These are phyloP conservation scores for Carpatolechia fugitivella DNA, from an alignment of 2,888 invertebrate genomes.

Conservation along the genomic window DNA sequence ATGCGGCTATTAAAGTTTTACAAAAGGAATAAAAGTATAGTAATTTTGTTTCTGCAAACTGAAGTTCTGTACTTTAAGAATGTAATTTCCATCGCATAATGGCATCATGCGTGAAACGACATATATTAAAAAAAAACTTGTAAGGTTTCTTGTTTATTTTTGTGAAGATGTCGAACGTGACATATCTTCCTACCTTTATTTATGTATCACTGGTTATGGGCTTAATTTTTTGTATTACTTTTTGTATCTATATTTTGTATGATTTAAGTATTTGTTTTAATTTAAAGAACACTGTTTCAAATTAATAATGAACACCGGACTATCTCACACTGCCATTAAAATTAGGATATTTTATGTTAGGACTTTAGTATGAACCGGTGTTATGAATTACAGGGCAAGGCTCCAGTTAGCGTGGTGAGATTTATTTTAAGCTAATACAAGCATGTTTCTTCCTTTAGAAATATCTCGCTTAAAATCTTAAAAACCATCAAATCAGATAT, in stretches of 20 bases:
- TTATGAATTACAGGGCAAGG: conserved; percentile 57
- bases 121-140: no score
- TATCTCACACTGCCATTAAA: conserved; percentile 30
- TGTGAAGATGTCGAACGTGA: conserved; percentile 12
- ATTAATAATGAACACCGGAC: not conserved
- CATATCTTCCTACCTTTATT: conserved; percentile 12
- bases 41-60: no score
- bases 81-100: no score
- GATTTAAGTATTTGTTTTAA: not conserved
- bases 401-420: conserved; percentile 72
- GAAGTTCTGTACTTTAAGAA: no score
- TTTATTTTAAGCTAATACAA: conserved; percentile 45
- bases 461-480: not conserved
- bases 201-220: conserved; percentile 15
- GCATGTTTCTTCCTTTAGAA: conserved; percentile 49
- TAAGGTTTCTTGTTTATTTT: not conserved
- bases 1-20: no score
- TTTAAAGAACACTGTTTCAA: not conserved
- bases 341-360: conserved; percentile 16
- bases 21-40: no score
- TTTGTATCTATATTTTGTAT: conserved; percentile 25
- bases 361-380: conserved; percentile 14
- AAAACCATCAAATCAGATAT: not conserved
- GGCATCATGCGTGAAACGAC: no score
- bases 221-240: conserved; percentile 29